Conservation (phyloP, 2,113 vertebrate genomes). For the Peromyscus maniculatus region DNA sequence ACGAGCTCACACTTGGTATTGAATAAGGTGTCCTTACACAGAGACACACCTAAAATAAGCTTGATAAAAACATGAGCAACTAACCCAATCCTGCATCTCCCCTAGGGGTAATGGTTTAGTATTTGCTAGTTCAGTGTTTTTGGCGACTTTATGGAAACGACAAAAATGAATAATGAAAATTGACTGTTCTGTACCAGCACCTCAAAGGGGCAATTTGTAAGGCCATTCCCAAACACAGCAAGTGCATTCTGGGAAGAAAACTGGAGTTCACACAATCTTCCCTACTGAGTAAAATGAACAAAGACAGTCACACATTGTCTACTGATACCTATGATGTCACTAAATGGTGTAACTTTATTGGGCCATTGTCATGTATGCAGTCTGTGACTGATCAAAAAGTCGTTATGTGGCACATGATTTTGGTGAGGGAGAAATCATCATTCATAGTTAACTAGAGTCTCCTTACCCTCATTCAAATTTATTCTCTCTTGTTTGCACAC, state of each 20-base stretch:
- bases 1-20: neutral
- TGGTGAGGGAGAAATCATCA: conserved; percentile 10
- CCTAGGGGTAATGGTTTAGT: neutral
- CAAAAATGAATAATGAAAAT: conserved; percentile 52
- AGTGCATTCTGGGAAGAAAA: conserved; percentile 32
- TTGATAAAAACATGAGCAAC: neutral
- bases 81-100: neutral
- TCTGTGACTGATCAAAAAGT: neutral
- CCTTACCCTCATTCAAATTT: conserved; percentile 21
- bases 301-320: neutral
- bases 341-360: neutral
- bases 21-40: neutral
- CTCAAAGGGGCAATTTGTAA: conserved; percentile 48
- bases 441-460: neutral
- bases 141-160: conserved; percentile 25
- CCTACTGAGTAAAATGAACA: conserved; percentile 37
- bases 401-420: no score
- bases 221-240: conserved; percentile 27
- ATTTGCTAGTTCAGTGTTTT: conserved; percentile 40
- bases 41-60: neutral
- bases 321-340: neutral
- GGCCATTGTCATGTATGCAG: neutral
- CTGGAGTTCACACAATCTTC: neutral
- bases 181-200: neutral
- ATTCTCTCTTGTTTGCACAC: conserved; percentile 53